Conservation (phyloP, 2,113 vertebrate genomes). For the Sphaerodactylus townsendi region DNA sequence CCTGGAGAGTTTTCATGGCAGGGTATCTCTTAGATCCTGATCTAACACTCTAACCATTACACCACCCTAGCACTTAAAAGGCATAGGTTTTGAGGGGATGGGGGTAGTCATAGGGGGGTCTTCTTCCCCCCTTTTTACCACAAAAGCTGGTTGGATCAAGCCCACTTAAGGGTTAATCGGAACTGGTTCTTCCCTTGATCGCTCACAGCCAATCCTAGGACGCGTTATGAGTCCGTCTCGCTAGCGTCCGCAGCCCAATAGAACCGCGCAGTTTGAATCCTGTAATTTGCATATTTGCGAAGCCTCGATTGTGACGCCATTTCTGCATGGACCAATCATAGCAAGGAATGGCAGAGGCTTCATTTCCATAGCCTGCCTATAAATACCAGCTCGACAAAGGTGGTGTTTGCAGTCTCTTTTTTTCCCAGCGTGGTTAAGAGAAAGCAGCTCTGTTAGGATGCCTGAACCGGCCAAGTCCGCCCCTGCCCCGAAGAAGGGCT, state of each 20-base stretch:
- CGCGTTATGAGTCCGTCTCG: fast-evolving
- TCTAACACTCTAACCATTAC: too few relatives aligned
- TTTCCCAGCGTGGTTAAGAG: fast-evolving
- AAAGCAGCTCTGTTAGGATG: neutral
- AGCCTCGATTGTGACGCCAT: fast-evolving
- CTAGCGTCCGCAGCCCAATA: neutral
- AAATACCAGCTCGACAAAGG: neutral
- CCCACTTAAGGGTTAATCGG: neutral
- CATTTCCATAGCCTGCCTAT: neutral
- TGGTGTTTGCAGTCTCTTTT: fast-evolving
- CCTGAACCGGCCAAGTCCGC: neutral
- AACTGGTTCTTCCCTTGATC: neutral
- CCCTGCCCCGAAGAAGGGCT: neutral
- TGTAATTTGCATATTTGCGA: neutral
- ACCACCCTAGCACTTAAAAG: too few relatives aligned
- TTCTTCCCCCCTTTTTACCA: too few relatives aligned
- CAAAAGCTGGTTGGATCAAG: too few relatives aligned
- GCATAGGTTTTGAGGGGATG: too few relatives aligned
- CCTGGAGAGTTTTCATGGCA: too few relatives aligned
- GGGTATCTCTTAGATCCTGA: too few relatives aligned
- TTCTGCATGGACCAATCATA: fast-evolving
- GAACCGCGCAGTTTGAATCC: neutral
- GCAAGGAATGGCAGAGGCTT: fast-evolving
- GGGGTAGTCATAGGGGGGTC: too few relatives aligned
- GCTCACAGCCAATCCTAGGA: neutral